Conservation (phyloP, 2,113 vertebrate species). For the Numenius arquata region DNA sequence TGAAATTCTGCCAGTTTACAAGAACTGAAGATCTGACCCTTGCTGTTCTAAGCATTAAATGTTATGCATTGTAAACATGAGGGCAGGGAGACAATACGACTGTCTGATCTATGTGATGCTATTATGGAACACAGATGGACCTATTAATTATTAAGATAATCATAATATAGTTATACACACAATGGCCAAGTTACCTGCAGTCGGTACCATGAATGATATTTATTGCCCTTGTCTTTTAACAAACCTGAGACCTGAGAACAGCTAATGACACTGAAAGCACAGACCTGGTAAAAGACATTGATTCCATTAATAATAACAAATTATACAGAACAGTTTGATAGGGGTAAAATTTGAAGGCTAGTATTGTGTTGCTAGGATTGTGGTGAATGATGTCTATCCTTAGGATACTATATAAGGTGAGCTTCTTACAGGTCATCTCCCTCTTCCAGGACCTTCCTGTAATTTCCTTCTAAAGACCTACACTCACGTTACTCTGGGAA, state of each 20-base stretch:
- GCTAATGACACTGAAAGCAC: not conserved
- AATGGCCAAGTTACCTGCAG: not conserved
- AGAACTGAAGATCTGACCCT: not conserved
- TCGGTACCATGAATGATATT: not conserved
- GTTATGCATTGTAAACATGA: fast-evolving
- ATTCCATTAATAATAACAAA: not conserved
- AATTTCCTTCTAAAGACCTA: not conserved
- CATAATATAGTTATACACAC: not conserved
- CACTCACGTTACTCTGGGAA: not conserved
- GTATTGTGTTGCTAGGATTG: not conserved
- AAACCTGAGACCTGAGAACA: not conserved
- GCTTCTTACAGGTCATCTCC: not conserved
- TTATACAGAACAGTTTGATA: not conserved
- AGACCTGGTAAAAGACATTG: not conserved
- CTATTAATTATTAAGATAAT: slow-evolving; percentile 3
- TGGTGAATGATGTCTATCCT: not conserved
- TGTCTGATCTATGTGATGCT: not conserved
- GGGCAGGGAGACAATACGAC: not conserved
- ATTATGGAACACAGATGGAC: not conserved
- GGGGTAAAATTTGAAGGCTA: not conserved
- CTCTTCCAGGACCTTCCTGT: not conserved
- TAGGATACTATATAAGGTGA: not conserved
- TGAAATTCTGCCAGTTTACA: not conserved
- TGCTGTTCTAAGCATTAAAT: not conserved
- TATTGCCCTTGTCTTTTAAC: not conserved